Evolutionary conservation across 2,113 vertebrate species (phyloP).

Genomic region (Ailuropoda melanoleuca): DNA sequence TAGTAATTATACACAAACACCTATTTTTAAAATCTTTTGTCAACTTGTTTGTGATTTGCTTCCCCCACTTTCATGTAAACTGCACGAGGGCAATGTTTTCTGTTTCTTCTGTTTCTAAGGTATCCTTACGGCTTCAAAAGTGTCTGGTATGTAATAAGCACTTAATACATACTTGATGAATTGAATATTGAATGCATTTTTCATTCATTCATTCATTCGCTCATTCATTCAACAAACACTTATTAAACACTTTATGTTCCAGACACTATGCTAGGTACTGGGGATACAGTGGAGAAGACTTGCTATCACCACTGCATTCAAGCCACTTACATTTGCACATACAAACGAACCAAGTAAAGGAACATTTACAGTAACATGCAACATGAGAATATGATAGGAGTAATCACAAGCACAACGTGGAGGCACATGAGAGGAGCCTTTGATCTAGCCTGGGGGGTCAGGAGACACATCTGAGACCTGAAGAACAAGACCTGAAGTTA

Average conservation of each 20-base stretch:
- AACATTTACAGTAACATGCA: not conserved
- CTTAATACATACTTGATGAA: not conserved
- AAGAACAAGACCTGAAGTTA: not conserved
- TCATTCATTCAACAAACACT: not conserved
- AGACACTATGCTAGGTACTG: not conserved
- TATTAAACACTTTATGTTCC: not conserved
- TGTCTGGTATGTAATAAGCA: not conserved
- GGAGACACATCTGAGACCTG: not conserved
- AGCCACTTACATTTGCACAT: not conserved
- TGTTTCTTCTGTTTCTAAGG: not conserved
- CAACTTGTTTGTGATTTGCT: not conserved
- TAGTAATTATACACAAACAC: not conserved
- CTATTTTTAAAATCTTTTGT: not conserved
- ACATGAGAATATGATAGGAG: not conserved
- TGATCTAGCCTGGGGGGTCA: not conserved
- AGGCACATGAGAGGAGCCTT: not conserved
- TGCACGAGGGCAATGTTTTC: not conserved
- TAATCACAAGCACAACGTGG: not conserved
- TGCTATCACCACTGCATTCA: not conserved
- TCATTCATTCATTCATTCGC: not conserved
- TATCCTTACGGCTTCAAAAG: not conserved
- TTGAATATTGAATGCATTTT: not conserved
- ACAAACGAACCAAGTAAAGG: not conserved
- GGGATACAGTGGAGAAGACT: not conserved
- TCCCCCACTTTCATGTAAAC: not conserved